Base-by-base conservation (phyloP, 1,140 invertebrate genomes). In the Aphidius gifuensis region DNA sequence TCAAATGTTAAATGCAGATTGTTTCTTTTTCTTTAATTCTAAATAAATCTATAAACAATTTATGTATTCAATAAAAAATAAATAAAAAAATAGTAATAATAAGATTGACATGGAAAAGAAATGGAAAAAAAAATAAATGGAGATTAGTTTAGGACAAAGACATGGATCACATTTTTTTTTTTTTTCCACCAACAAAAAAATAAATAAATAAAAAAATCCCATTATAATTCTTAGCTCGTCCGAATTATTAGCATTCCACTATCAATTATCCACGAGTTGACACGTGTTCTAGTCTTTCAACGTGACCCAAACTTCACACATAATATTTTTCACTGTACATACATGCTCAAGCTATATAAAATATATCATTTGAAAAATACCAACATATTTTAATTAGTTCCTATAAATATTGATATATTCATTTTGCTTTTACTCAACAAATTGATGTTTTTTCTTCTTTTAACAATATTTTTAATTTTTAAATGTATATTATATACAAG, bases 211-310 rank as follows among this genome's bases (percentile, higher is more conserved):
- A 74, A 68, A 32, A 32, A 76, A 74, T 68, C 69, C 58, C 70
- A 77, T 78, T 78, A 76, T 71, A 69, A 79, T 78, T 74, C 72
- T 64, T 63, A 71, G 69, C 72, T 71, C 72, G 73, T 77, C 60
- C 71, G 64, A 68, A 68, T 77, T 74, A 79, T 78, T 78, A 77
- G 77, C 74, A 77, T 77, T 73, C 67, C 64, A 67, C 73, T 76
- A 76, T 75, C 69, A 76, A 76, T 76, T 75, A 75, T 75, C 67
- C 67, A 59, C 53, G 61, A 69, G 66, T 61, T 61, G 65, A 32
- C 69, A 64, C 64, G 58, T 62, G 64, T 53, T 32, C 23, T 32
- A 32, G 23, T 32, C 23, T 32, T 32, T 32, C 23, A 32, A 64
- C 56, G 61, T 57, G 48, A 38, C 59, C 60, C 58, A 45, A 46